Conservation (phyloP, 2,113 vertebrate genomes). For the Poecilia latipinna region DNA sequence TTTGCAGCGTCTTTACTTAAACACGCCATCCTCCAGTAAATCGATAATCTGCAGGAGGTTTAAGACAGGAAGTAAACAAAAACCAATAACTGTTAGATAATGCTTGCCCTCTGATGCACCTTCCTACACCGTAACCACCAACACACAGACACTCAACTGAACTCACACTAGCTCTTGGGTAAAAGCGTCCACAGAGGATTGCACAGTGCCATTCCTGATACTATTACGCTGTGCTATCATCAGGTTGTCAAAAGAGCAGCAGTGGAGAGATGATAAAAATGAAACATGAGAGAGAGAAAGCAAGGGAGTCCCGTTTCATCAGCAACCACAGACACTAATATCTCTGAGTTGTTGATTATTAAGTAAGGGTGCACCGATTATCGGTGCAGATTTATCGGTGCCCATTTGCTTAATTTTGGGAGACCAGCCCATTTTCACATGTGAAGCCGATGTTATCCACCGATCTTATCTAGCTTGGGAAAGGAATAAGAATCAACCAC, state of each 20-base stretch:
- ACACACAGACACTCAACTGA: slow-evolving; percentile 51
- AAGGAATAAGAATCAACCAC: no score
- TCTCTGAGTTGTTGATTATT: no score
- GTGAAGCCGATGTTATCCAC: no score
- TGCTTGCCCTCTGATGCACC: slow-evolving; percentile 55
- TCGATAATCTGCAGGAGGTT: slow-evolving; percentile 74
- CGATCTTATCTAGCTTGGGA: no score
- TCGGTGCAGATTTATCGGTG: no score
- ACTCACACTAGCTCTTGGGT: slow-evolving; percentile 37
- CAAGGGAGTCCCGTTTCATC: slow-evolving; percentile 63
- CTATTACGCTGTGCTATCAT: slow-evolving; percentile 30
- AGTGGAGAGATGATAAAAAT: slow-evolving; percentile 52
- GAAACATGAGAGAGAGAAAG: slow-evolving; percentile 57
- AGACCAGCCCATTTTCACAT: no score
- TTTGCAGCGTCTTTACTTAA: slow-evolving; percentile 56
- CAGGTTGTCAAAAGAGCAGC: slow-evolving; percentile 32
- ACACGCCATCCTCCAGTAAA: slow-evolving; percentile 71
- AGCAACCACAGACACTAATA: no score
- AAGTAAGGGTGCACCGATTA: no score
- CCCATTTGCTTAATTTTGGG: no score
- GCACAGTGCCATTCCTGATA: slow-evolving; percentile 48
- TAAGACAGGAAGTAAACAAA: slow-evolving; percentile 71
- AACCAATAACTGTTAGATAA: slow-evolving; percentile 71
- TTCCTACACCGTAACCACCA: slow-evolving; percentile 64
- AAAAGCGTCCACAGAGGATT: slow-evolving; percentile 45